A percentile compares a stretch with the other conserved stretches of the same genome.
These are phyloP conservation scores for Tadarida brasiliensis DNA, from an alignment of 2,797 vertebrate species.

Conservation along the genomic window DNA sequence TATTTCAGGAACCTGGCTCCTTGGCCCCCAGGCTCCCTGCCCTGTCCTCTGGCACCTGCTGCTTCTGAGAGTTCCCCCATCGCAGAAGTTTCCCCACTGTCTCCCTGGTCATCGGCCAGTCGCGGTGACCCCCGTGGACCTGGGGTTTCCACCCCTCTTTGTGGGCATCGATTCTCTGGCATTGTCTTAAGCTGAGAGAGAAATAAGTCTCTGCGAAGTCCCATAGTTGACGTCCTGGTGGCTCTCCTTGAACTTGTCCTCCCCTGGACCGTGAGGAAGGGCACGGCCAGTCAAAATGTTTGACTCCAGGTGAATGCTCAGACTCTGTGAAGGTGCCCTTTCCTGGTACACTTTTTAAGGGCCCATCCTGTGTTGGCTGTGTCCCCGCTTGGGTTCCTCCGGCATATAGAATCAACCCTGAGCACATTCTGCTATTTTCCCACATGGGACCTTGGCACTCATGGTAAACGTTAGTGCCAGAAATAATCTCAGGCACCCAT, in stretches of 20 bases:
- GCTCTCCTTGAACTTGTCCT: not conserved
- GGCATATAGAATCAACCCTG: not conserved
- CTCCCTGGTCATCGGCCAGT: not conserved
- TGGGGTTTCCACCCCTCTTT: not conserved
- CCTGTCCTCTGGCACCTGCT: accelerated
- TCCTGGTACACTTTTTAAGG: not conserved
- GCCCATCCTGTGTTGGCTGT: not conserved
- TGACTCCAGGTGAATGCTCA: not conserved
- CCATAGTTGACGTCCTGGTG: not conserved
- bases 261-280: not conserved
- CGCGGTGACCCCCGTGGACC: not conserved
- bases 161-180: not conserved
- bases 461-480: not conserved
- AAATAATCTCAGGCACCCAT: not conserved
- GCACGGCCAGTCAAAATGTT: not conserved
- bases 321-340: not conserved
- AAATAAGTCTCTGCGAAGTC: not conserved
- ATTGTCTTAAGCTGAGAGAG: not conserved
- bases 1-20: not conserved
- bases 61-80: accelerated
- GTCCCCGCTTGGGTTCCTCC: not conserved
- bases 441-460: not conserved
- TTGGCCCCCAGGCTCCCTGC: not conserved
- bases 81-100: not conserved
- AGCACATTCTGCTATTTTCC: not conserved